Evolutionary conservation across 2,888 invertebrate species (phyloP).

Genomic region (Podabrus alpinus): DNA sequence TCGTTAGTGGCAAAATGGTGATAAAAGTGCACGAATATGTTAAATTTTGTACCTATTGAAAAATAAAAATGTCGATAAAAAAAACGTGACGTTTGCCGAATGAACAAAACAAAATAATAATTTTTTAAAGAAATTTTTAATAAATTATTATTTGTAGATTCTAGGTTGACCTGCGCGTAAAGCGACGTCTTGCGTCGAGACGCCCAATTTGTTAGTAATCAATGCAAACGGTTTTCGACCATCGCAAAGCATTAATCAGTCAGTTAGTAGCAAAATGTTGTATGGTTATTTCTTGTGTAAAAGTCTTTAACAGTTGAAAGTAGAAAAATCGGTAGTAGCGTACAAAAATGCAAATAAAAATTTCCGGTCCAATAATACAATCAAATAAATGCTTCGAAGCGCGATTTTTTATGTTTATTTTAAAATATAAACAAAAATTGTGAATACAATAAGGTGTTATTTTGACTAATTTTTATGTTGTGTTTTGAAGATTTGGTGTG

Average conservation of each 20-base stretch:
- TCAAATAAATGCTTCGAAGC: background rate
- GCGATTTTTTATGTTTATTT: background rate
- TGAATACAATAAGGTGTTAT: background rate
- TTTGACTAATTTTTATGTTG: background rate
- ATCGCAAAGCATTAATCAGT: background rate
- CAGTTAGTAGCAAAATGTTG: background rate
- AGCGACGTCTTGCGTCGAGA: constrained; percentile 25
- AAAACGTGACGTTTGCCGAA: background rate
- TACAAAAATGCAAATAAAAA: background rate
- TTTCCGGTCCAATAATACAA: background rate
- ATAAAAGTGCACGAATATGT: too few relatives aligned
- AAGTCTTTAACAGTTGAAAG: background rate
- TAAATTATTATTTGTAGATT: background rate
- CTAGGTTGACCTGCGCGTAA: constrained; percentile 21
- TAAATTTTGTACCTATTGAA: too few relatives aligned
- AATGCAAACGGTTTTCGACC: constrained; percentile 17
- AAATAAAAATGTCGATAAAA: background rate
- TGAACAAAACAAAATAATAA: background rate
- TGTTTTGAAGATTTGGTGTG: background rate
- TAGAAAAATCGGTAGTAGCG: background rate
- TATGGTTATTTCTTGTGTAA: background rate
- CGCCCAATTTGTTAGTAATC: constrained; percentile 21
- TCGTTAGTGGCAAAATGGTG: background rate
- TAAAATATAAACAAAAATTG: background rate
- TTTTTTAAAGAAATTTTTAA: background rate